Evolutionary conservation across 2,888 invertebrate species (phyloP).

Genomic region (Meiosimyza platycephala): DNA sequence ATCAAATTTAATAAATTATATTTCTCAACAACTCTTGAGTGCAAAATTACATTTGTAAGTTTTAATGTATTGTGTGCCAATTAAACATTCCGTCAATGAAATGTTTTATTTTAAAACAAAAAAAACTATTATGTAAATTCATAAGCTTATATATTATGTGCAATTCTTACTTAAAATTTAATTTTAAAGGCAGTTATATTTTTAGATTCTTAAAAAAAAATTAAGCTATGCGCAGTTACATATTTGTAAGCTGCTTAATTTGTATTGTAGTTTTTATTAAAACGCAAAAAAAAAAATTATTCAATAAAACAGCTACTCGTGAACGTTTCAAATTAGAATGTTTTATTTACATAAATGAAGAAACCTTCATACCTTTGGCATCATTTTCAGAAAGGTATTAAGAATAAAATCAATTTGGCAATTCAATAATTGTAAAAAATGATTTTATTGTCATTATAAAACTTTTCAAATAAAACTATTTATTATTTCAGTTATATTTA

Average conservation of each 20-base stretch:
- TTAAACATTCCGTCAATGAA: constrained; percentile 36
- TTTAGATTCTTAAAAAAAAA: constrained; percentile 1
- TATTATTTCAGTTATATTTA: too few relatives aligned
- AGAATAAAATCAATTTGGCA: too few relatives aligned
- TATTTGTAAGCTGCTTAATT: not conserved
- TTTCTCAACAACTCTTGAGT: not conserved
- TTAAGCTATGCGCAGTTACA: not conserved
- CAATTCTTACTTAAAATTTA: constrained; percentile 17
- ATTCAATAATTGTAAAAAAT: too few relatives aligned
- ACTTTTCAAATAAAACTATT: too few relatives aligned
- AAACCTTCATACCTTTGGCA: too few relatives aligned
- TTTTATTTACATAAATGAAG: not conserved
- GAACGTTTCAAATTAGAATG: not conserved
- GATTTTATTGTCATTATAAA: too few relatives aligned
- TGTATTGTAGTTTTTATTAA: constrained; percentile 9
- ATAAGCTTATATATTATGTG: constrained; percentile 19
- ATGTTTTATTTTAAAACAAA: constrained; percentile 17
- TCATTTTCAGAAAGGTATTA: too few relatives aligned
- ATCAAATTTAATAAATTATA: not conserved
- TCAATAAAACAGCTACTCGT: not conserved
- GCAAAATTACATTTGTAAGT: too few relatives aligned
- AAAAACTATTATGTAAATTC: not conserved
- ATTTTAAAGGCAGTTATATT: constrained; percentile 4
- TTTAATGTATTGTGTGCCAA: constrained; percentile 27
- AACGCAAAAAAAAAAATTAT: not conserved